Percentiles rank a stretch among this genome's conserved stretches.
phyloP scores from a whole-genome alignment of 2,888 invertebrate genomes.

The Alsophila aescularia region DNA sequence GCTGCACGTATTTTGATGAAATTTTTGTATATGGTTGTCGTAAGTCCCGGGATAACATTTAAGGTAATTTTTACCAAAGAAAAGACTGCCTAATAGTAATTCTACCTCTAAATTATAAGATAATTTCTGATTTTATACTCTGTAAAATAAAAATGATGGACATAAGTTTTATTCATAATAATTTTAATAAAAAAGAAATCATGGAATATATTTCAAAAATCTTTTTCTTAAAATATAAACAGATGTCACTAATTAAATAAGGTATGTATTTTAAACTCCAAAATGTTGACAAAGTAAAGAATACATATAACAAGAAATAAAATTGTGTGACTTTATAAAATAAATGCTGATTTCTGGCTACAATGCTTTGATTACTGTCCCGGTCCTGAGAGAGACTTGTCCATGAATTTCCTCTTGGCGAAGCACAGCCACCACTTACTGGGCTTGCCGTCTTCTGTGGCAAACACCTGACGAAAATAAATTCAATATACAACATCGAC shows the following conservation, averaged over 20 bases:
- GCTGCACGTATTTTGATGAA: too few species aligned
- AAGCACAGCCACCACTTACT: conserved; percentile 99
- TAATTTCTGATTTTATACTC: background rate
- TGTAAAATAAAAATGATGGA: background rate
- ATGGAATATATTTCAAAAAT: background rate
- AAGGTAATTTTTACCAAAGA: too few species aligned
- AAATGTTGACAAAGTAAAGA: background rate
- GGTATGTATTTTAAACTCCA: background rate
- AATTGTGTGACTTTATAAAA: conserved; percentile 28
- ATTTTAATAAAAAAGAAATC: background rate
- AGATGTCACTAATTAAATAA: too few species aligned
- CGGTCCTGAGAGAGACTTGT: conserved; percentile 96
- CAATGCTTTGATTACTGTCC: conserved; percentile 87
- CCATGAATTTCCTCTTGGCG: conserved; percentile 99
- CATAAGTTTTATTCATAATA: background rate
- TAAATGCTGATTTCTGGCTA: conserved; percentile 42
- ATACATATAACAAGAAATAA: background rate
- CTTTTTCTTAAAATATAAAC: too few species aligned
- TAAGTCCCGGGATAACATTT: too few species aligned
- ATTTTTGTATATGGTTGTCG: too few species aligned
- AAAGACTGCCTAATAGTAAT: background rate
- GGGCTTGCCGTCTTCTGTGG: conserved; percentile 95
- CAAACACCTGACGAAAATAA: conserved; percentile 88
- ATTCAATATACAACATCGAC: background rate
- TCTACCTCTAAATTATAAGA: background rate